Evolutionary conservation across 2,113 vertebrate species (phyloP).

Genomic region (Manacus vitellinus): DNA sequence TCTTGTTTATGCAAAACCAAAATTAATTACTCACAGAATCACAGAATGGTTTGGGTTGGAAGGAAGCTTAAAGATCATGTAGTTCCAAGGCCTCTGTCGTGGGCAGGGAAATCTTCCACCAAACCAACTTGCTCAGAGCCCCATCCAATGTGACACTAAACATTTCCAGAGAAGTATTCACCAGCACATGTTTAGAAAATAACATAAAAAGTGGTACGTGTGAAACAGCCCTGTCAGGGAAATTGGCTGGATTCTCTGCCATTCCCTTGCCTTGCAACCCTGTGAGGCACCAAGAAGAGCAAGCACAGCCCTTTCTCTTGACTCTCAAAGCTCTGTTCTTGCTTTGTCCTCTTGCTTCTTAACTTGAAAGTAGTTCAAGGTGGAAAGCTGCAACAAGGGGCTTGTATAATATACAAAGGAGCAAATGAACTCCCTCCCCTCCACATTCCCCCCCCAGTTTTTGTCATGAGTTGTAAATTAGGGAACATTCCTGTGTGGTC

Average conservation of each 20-base stretch:
- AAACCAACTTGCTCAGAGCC: not conserved
- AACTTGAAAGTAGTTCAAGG: not conserved
- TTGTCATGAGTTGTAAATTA: not conserved
- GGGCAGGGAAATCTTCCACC: not conserved
- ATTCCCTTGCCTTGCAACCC: not conserved
- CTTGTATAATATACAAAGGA: not conserved
- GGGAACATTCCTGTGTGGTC: not conserved
- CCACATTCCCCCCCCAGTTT: accelerated
- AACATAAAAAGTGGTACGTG: not conserved
- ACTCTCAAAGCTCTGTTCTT: not conserved
- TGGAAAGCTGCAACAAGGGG: not conserved
- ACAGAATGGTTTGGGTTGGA: not conserved
- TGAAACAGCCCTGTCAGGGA: not conserved
- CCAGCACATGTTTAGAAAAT: not conserved
- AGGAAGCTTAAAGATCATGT: not conserved
- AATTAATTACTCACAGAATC: not conserved
- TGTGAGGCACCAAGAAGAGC: not conserved
- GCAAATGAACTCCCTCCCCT: not conserved
- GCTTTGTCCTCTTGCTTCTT: not conserved
- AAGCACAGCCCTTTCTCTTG: not conserved
- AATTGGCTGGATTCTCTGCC: not conserved
- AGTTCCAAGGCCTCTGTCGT: not conserved
- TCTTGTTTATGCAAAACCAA: not conserved
- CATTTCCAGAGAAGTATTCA: not conserved
- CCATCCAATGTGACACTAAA: not conserved